Evolutionary conservation across 2,113 vertebrate genomes (phyloP), one percentile per base, ranked within the genome.

Genomic region (Conger conger): DNA sequence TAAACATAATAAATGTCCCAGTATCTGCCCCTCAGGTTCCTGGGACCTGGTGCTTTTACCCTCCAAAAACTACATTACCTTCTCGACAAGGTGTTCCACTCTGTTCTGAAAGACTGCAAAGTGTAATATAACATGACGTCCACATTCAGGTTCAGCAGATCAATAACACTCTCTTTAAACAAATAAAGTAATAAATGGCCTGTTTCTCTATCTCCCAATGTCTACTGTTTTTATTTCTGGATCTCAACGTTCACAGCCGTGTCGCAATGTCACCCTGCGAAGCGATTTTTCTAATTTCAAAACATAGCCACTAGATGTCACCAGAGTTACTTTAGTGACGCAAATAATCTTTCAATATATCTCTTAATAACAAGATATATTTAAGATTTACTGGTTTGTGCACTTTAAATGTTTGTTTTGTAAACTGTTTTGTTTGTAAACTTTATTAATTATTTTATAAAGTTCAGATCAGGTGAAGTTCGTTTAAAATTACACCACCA

Each of bases 291-390:
- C 38, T 83, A n/a, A 33, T 23, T 76, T 76, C 68, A 76, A 18
- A 2, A 18, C 86, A 85, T 90, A 81, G 36, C 92, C 92, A 92
- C 91, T 90, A 93, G 91, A 86, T 91, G 92, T 89, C 91, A 30
- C 20, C 76, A 84, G 78, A 33, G 76, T 79, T 85, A 33, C 79
- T 50, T 50, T 33, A 33, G n/a, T 73, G 57, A 54, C 37, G 37
- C n/a, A 79, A 2, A 15, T 27, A 27, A 63, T 63, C 5, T 63
- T 11, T 63, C 45, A 50, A 13, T 50, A 50, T n/a, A n/a, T n/a
- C n/a, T n/a, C n/a, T n/a, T n/a, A n/a, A n/a, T n/a, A n/a, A n/a
- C 45, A 50, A 50, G 45, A 9, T 13, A 50, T 11, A 50, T 50
- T 50, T 50, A 50, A 50, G 7, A 50, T 13, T 13, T 50, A n/a